Base-by-base conservation (phyloP, 2,888 invertebrate species). In the Rhimphoctona megacephalus region DNA sequence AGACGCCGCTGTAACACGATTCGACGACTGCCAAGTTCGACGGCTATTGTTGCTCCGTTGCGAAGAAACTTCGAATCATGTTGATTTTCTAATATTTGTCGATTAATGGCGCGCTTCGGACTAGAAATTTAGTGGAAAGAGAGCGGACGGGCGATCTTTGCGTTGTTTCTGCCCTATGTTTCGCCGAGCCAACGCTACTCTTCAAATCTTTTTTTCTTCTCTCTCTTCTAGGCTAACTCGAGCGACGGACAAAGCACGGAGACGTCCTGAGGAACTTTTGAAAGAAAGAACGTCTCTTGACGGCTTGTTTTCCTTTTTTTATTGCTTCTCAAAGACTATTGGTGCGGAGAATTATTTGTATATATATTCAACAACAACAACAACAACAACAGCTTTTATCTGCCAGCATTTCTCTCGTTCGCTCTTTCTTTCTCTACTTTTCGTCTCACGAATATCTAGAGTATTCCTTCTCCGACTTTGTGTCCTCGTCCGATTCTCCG, bases 71-170 rank as follows among this genome's bases (percentile, higher is more conserved):
- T 19, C 19, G 19, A 19, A 49, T 49, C 49, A 17, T 7, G 6
- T 49, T 49, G 49, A 61, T 39, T 25, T 83, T 46, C 43, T 1
- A 72, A 61, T 86, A 64, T 57, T 85, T 57, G 6, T 77, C 87
- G 69, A 69, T 81, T 82, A 88, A 90, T 90, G 88, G 90, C 90
- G 87, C 72, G 49, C 72, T 46, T n/a, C 83, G 86, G 92, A 92
- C 91, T 91, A 91, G 91, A 91, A 90, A 84, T 88, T 88, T 83
- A 57, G 39, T 57, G 64, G 69, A 81, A 30, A 82, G 54, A 77
- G 66, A 66, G 81, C 57, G 66, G 66, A 36, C 19, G 69, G 52
- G 49, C 43, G 49, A 39, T 36, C 36, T 5, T 49, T n/a, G 49
- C 49, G 49, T 6, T n/a, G 49, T n/a, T 49, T 49, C 19, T 49